Evolutionary conservation across 2,888 invertebrate species (phyloP), one percentile per base, ranked within the genome.

Genomic region (Drosophila robusta): DNA sequence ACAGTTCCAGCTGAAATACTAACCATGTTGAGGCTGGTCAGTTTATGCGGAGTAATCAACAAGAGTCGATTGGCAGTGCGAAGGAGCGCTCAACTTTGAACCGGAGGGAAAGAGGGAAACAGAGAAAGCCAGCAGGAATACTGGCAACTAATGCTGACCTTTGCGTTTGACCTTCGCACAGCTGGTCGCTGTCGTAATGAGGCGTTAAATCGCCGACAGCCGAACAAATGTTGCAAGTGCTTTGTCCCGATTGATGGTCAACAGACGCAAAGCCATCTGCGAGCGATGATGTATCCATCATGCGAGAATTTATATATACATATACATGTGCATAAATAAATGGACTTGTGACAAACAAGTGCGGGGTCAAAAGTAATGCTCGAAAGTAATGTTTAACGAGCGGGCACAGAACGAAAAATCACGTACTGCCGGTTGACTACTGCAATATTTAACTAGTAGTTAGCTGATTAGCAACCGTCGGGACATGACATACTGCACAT

Each of bases 61-160:
- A 45, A 39, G 41, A 55, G 63, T 76, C 68, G 60, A 62, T 54
- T 18, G 61, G 14, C 29, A 29, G 3, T 29, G 29, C 29, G 39
- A 16, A 51, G 61, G 65, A 44, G 11, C 71, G 66, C 66, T 83
- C 80, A 81, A 86, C 80, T 80, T 82, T 86, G 83, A 79, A 75
- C 80, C 32, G 36, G 16, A 12, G 5, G 12, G 29, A 29, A 9
- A 9, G 29, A 8, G 29, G 8, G 29, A 29, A 8, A 32, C 14
- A 14, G 22, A 12, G 18, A 6, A 24, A 0, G 32, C 22, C 3
- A 22, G 14, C 36, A 32, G 36, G 16, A 34, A 34, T 38, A 51
- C 12, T n/a, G 34, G 1, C 56, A 67, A 76, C 65, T 51, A 34
- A 38, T 39, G 50, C 26, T 82, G 80, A 82, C 83, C 86, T 67